Percentiles rank a stretch among this genome's conserved stretches.
Conservation (phyloP, 2,888 invertebrate species). For the Thymelicus lineola region DNA sequence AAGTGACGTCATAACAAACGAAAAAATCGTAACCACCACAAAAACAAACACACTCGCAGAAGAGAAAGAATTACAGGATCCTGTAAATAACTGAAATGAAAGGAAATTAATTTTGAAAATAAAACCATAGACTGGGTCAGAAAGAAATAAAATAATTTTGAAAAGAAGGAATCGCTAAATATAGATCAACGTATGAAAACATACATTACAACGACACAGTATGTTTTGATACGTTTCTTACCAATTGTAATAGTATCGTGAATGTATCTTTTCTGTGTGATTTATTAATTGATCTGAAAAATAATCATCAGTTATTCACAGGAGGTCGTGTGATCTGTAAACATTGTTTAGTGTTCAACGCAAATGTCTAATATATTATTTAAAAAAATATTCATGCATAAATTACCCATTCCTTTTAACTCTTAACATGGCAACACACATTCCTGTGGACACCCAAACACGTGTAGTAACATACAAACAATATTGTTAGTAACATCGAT, state of each 20-base stretch:
- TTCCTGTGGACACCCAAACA: slow-evolving; percentile 81
- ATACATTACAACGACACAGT: slow-evolving; percentile 10
- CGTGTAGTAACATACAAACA: slow-evolving; percentile 57
- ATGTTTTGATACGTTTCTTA: slow-evolving; percentile 39
- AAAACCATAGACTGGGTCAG: slow-evolving; percentile 67
- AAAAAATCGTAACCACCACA: slow-evolving; percentile 8
- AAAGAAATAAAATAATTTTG: slow-evolving; percentile 43
- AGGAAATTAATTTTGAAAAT: slow-evolving; percentile 40
- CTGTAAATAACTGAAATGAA: slow-evolving; percentile 77
- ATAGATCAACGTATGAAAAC: slow-evolving; percentile 26
- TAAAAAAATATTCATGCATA: slow-evolving; percentile 65
- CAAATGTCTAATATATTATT: slow-evolving; percentile 39
- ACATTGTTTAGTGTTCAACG: slow-evolving; percentile 41
- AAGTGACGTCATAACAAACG: slow-evolving; percentile 10
- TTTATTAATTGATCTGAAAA: slow-evolving; percentile 26
- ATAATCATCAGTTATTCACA: slow-evolving; percentile 77
- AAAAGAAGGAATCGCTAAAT: slow-evolving; percentile 41
- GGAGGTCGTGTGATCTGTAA: slow-evolving; percentile 52
- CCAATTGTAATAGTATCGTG: slow-evolving; percentile 22
- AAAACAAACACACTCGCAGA: slow-evolving; percentile 55
- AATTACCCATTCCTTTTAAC: slow-evolving; percentile 68
- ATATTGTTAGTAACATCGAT: slow-evolving; percentile 58
- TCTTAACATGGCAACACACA: slow-evolving; percentile 75
- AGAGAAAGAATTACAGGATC: slow-evolving; percentile 52
- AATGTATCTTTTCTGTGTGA: slow-evolving; percentile 29